A percentile compares a stretch with the other conserved stretches of the same genome.
phyloP scores from a whole-genome alignment of 92 coral and sea anemone genomes.

The Ricordea florida region DNA sequence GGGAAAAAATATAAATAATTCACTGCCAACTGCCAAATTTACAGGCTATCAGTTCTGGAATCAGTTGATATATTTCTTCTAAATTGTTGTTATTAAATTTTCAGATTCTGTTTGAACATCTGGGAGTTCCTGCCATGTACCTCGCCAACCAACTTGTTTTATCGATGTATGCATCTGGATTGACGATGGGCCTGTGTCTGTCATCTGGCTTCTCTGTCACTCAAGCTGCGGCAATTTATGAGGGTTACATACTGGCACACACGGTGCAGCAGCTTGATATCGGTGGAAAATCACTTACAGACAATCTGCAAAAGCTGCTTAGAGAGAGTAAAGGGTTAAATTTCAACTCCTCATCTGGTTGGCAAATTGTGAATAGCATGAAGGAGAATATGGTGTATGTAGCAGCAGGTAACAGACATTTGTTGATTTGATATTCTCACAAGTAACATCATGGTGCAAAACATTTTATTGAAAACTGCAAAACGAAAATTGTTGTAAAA shows the following conservation, averaged over 20 bases:
- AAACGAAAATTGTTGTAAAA: too few relatives aligned
- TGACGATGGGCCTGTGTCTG: conserved; percentile 84
- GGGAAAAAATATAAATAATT: too few relatives aligned
- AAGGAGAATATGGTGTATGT: conserved; percentile 86
- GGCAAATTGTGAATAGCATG: conserved; percentile 97
- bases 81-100: conserved; percentile 21
- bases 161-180: conserved; percentile 87
- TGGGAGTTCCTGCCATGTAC: conserved; percentile 91
- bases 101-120: conserved; percentile 92
- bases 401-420: conserved; percentile 69
- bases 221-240: conserved; percentile 94
- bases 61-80: too few relatives aligned
- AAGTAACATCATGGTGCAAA: too few relatives aligned
- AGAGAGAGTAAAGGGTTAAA: conserved; percentile 84
- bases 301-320: conserved; percentile 77
- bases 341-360: conserved; percentile 90
- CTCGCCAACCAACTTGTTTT: conserved; percentile 85
- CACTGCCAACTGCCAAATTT: too few relatives aligned
- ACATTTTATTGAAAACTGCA: too few relatives aligned
- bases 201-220: conserved; percentile 94
- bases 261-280: conserved; percentile 88
- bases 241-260: conserved; percentile 82
- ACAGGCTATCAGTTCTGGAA: too few relatives aligned
- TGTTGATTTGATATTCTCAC: too few relatives aligned
- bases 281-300: conserved; percentile 89